These are phyloP conservation scores for Drosophila prostipennis DNA, from an alignment of 2,888 invertebrate genomes.

Conservation along the genomic window DNA sequence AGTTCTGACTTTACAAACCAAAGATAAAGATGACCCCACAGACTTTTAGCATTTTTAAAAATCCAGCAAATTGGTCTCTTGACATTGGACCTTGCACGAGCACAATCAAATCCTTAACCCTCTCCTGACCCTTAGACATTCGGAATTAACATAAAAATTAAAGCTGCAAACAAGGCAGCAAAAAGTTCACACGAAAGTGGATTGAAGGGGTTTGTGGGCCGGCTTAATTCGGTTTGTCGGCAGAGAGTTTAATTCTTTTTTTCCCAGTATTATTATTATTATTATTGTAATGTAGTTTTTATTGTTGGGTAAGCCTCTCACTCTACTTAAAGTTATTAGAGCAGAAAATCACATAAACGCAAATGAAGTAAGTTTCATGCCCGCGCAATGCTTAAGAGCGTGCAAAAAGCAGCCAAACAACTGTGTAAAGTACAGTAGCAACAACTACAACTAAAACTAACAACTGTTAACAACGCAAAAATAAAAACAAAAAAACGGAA, in stretches of 20 bases:
- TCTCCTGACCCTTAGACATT: not conserved
- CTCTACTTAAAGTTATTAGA: conserved; percentile 65
- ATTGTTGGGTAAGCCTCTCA: conserved; percentile 33
- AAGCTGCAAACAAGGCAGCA: conserved; percentile 13
- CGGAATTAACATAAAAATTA: conserved; percentile 23
- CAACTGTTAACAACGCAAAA: conserved; percentile 44
- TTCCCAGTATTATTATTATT: conserved; percentile 25
- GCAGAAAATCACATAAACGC: conserved; percentile 75
- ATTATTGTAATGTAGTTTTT: conserved; percentile 18
- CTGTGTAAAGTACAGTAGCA: conserved; percentile 41
- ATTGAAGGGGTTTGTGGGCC: conserved; percentile 1
- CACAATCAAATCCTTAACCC: not conserved
- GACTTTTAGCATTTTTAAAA: not conserved
- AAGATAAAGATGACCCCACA: not conserved
- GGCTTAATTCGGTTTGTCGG: conserved; percentile 17
- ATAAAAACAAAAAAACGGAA: conserved; percentile 1
- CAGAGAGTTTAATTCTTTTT: conserved; percentile 2
- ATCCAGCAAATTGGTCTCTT: not conserved
- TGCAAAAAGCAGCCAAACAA: conserved; percentile 58
- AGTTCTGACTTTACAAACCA: no score
- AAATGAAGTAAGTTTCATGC: conserved; percentile 74
- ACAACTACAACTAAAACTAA: conserved; percentile 40
- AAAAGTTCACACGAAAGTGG: conserved; percentile 11
- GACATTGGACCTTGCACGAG: conserved; percentile 14
- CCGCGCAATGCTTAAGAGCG: conserved; percentile 68